phyloP scores from a whole-genome alignment of 2,888 invertebrate species.

The Mythimna impura region DNA sequence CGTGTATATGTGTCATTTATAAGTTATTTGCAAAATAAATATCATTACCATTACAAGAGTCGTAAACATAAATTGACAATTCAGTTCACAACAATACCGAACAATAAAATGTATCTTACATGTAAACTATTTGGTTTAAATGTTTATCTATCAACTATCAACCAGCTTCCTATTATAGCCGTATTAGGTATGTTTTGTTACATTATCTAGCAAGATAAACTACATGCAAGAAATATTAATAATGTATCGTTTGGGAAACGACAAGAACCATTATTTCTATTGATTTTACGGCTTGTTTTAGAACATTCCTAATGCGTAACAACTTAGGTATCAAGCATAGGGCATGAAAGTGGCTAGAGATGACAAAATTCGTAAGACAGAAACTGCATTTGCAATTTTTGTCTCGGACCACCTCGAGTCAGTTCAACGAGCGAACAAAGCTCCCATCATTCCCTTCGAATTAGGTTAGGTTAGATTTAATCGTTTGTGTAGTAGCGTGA shows the following conservation, averaged over 20 bases:
- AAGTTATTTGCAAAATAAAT: too few species aligned
- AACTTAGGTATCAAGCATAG: constrained; percentile 16
- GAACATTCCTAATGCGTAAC: constrained; percentile 53
- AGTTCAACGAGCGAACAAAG: not conserved
- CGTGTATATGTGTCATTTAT: too few species aligned
- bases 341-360: not conserved
- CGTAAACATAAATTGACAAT: constrained; percentile 6
- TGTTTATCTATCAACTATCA: constrained; percentile 48
- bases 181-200: constrained; percentile 53
- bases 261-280: constrained; percentile 59
- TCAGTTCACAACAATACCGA: constrained; percentile 24
- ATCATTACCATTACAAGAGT: not conserved
- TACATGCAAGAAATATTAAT: constrained; percentile 62
- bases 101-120: constrained; percentile 44
- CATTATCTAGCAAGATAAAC: constrained; percentile 58
- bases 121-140: constrained; percentile 50
- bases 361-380: not conserved
- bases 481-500: not conserved
- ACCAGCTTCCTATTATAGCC: constrained; percentile 46
- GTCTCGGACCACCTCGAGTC: not conserved
- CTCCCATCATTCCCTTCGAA: not conserved
- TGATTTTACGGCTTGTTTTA: constrained; percentile 50
- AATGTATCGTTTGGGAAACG: constrained; percentile 58
- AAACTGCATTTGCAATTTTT: not conserved
- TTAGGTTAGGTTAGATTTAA: not conserved